Percentiles rank a stretch among this genome's conserved stretches.
Evolutionary conservation across 2,888 invertebrate genomes (phyloP).

Genomic region (Drosophila pegasa): DNA sequence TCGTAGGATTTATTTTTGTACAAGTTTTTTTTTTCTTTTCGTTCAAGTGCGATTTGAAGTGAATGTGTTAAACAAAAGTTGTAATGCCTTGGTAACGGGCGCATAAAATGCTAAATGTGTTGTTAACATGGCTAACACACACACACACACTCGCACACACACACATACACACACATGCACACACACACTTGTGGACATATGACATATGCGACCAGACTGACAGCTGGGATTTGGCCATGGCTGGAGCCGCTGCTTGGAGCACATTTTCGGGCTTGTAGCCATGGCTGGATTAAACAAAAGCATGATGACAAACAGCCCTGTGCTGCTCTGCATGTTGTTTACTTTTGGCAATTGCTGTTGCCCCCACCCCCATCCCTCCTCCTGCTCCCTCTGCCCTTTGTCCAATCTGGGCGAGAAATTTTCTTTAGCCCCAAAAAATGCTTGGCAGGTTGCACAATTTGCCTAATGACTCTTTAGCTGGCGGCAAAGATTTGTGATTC

Average conservation of each 20-base stretch:
- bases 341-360: conserved; percentile 25
- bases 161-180: background rate
- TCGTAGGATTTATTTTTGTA: background rate
- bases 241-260: background rate
- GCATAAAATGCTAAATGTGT: conserved; percentile 44
- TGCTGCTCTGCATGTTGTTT: conserved; percentile 14
- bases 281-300: conserved; percentile 12
- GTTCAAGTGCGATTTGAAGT: conserved; percentile 12
- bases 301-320: conserved; percentile 2
- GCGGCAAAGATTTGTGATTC: conserved; percentile 7
- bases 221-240: conserved; percentile 1
- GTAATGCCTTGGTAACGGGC: conserved; percentile 29
- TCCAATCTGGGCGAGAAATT: background rate
- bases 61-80: conserved; percentile 48
- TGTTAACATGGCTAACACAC: conserved; percentile 25
- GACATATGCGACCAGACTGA: conserved; percentile 26
- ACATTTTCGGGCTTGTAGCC: conserved; percentile 6
- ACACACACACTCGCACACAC: conserved; percentile 14
- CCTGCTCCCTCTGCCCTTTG: background rate
- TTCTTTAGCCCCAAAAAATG: background rate
- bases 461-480: conserved; percentile 62
- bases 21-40: background rate
- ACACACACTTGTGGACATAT: background rate
- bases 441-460: conserved; percentile 47
- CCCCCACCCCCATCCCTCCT: background rate